These are phyloP conservation scores for Lontra canadensis DNA, from an alignment of 2,113 vertebrate species.

Conservation along the genomic window DNA sequence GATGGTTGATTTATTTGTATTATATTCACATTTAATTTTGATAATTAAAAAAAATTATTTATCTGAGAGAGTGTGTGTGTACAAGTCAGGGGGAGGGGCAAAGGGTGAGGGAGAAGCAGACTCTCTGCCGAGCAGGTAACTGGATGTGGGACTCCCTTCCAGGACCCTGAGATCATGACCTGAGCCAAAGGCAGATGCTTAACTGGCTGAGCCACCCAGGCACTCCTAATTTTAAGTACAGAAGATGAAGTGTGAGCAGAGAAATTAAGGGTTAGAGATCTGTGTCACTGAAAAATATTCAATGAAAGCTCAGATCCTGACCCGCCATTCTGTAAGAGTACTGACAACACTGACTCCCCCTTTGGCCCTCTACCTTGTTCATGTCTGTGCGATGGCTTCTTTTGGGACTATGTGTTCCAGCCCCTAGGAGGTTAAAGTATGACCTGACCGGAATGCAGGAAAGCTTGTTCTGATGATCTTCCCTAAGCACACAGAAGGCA, in stretches of 20 bases:
- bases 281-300: not conserved
- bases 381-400: not conserved
- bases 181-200: too few species aligned
- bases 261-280: not conserved
- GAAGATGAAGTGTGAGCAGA: not conserved
- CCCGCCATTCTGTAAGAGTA: conserved; percentile 68
- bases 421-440: not conserved
- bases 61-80: too few species aligned
- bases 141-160: too few species aligned
- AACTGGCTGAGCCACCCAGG: too few species aligned
- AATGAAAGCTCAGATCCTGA: conserved; percentile 46
- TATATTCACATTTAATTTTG: not conserved
- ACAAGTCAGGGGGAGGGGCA: too few species aligned
- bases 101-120: too few species aligned
- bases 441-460: not conserved
- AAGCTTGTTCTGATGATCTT: not conserved
- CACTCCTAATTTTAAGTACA: not conserved
- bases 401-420: not conserved
- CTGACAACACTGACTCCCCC: not conserved
- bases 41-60: not conserved
- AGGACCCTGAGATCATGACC: too few species aligned
- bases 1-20: not conserved
- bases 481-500: not conserved
- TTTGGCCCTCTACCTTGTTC: not conserved
- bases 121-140: too few species aligned